These are phyloP conservation scores for Macrostomum lignano DNA, from an alignment of 1,140 invertebrate genomes.

Conservation along the genomic window DNA sequence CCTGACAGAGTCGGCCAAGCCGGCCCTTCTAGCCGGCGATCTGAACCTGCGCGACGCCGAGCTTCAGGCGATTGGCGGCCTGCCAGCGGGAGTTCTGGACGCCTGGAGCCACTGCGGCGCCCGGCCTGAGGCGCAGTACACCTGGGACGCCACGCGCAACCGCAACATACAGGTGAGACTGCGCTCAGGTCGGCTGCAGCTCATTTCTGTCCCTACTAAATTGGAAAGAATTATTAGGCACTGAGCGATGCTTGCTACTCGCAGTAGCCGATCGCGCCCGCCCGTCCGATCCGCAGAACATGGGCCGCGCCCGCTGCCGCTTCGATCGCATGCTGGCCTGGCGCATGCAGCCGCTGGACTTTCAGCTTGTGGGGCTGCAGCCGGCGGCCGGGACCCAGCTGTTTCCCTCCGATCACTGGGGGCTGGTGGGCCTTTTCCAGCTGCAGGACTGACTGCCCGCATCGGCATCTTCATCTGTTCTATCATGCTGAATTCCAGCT, in stretches of 20 bases:
- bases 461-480: too few relatives aligned
- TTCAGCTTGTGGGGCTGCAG: slow-evolving; percentile 34
- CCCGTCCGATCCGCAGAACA: slow-evolving; percentile 13
- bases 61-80: slow-evolving; percentile 22
- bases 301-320: slow-evolving; percentile 28
- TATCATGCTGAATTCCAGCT: too few relatives aligned
- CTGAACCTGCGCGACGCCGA: slow-evolving; percentile 35
- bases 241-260: too few relatives aligned
- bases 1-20: slow-evolving; percentile 16
- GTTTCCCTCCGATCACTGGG: slow-evolving; percentile 38
- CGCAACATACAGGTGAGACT: too few relatives aligned
- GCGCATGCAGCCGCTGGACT: slow-evolving; percentile 29
- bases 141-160: slow-evolving; percentile 35
- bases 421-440: too few relatives aligned
- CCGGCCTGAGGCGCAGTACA: slow-evolving; percentile 31
- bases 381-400: slow-evolving; percentile 28
- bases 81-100: slow-evolving; percentile 30
- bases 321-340: slow-evolving; percentile 36
- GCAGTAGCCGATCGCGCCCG: slow-evolving; percentile 6
- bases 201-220: too few relatives aligned
- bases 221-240: too few relatives aligned
- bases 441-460: too few relatives aligned
- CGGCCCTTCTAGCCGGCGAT: slow-evolving; percentile 35
- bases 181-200: too few relatives aligned
- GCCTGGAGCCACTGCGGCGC: slow-evolving; percentile 33